Evolutionary conservation across 1,140 invertebrate genomes (phyloP).

Genomic region (Kradibia gibbosae): DNA sequence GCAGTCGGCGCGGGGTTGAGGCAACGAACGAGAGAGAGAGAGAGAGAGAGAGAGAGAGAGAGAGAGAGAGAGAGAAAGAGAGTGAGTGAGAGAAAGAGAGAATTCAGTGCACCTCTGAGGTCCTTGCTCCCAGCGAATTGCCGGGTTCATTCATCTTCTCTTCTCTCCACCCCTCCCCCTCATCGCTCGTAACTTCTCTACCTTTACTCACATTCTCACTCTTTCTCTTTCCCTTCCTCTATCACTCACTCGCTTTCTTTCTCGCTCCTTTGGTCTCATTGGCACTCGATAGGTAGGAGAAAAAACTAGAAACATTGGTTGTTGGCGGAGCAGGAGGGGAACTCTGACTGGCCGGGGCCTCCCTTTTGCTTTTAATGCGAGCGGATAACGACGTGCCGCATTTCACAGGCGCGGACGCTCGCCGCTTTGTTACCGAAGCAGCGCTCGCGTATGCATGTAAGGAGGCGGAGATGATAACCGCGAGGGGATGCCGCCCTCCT

Average conservation of each 20-base stretch:
- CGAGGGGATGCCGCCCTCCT: neutral
- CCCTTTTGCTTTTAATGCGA: conserved; percentile 16
- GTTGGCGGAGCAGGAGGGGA: too few species aligned
- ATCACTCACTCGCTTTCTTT: conserved; percentile 22
- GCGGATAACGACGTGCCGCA: neutral
- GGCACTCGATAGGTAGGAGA: neutral
- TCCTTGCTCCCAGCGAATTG: conserved; percentile 71
- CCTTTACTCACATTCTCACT: conserved; percentile 13
- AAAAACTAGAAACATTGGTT: conserved; percentile 40
- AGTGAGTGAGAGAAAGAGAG: conserved; percentile 3
- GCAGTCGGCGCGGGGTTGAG: neutral
- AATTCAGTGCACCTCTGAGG: conserved; percentile 47
- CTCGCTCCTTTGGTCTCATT: neutral
- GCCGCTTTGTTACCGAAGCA: neutral
- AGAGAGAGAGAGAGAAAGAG: conserved; percentile 3
- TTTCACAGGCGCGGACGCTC: neutral
- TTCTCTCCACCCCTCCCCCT: neutral
- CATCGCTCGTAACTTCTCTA: too few species aligned
- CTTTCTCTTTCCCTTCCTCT: neutral
- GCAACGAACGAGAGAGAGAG: too few species aligned
- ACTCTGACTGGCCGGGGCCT: neutral
- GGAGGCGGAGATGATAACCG: neutral
- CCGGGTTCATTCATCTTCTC: conserved; percentile 72
- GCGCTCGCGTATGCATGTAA: neutral
- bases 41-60: conserved; percentile 7